Percentiles rank a stretch among this genome's conserved stretches.
Conservation (phyloP, 2,888 invertebrate species). For the Cataglyphis rosenhaueri region DNA sequence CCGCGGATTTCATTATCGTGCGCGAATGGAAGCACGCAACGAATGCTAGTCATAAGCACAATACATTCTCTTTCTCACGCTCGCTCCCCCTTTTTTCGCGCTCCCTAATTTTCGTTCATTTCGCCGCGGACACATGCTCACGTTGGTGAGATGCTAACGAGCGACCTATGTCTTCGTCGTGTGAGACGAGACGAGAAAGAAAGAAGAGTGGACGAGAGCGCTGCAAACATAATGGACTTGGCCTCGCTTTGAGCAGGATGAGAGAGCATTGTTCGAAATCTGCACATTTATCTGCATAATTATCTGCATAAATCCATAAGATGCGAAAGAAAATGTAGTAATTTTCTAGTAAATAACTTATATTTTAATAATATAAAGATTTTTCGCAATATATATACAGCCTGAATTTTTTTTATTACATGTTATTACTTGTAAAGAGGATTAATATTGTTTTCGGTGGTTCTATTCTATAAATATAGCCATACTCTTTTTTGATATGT, state of each 20-base stretch:
- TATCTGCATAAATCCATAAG: not conserved
- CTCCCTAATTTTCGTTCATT: constrained; percentile 32
- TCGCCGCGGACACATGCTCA: constrained; percentile 51
- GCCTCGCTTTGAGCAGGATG: not conserved
- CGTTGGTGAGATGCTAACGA: constrained; percentile 60
- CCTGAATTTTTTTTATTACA: constrained; percentile 1
- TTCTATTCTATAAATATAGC: constrained; percentile 11
- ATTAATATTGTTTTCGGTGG: constrained; percentile 15
- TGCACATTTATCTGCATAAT: not conserved
- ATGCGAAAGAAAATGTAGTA: not conserved
- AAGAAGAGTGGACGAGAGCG: constrained; percentile 27
- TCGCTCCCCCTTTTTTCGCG: constrained; percentile 45
- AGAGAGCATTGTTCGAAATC: constrained; percentile 23
- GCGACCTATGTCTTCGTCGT: constrained; percentile 51
- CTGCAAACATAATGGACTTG: constrained; percentile 35
- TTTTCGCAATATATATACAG: not conserved
- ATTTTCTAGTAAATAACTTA: constrained; percentile 1
- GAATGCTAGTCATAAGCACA: constrained; percentile 82
- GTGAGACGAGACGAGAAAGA: constrained; percentile 14
- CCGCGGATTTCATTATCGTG: constrained; percentile 21
- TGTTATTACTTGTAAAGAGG: not conserved
- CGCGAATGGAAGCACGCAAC: constrained; percentile 31
- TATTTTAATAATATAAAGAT: constrained; percentile 6
- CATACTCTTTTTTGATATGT: constrained; percentile 25
- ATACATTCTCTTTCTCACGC: constrained; percentile 69